These are phyloP conservation scores for Gerris lacustris DNA, from an alignment of 2,888 invertebrate species.

Conservation along the genomic window DNA sequence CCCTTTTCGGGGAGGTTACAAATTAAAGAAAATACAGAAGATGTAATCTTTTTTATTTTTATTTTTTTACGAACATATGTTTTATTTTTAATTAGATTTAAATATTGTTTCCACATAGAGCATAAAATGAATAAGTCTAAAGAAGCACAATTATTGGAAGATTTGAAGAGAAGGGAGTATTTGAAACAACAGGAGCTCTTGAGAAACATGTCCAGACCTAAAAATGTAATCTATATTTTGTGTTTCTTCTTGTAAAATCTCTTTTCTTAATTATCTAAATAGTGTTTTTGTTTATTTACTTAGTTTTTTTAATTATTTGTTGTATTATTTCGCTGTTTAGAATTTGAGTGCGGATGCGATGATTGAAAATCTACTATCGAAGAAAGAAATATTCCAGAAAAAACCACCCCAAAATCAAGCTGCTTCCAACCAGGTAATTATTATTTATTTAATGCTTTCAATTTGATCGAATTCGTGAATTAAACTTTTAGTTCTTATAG, in stretches of 20 bases:
- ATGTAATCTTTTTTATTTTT: too few species aligned
- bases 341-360: slow-evolving; percentile 31
- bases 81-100: too few species aligned
- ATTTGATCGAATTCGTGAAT: background rate
- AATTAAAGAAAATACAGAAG: too few species aligned
- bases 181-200: slow-evolving; percentile 27
- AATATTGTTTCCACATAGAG: too few species aligned
- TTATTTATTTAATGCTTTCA: background rate
- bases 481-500: background rate
- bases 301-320: too few species aligned
- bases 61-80: too few species aligned
- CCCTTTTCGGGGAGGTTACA: too few species aligned
- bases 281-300: too few species aligned
- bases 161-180: slow-evolving; percentile 23
- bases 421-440: background rate
- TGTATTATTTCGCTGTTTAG: slow-evolving; percentile 16
- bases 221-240: slow-evolving; percentile 15
- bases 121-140: background rate
- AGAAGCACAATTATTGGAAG: slow-evolving; percentile 9
- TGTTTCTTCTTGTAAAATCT: background rate
- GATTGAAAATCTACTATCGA: slow-evolving; percentile 30
- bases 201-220: slow-evolving; percentile 26
- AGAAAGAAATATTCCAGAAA: slow-evolving; percentile 30
- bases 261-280: too few species aligned
- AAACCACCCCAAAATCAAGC: slow-evolving; percentile 15